Evolutionary conservation across 2,888 invertebrate species (phyloP).

Genomic region (Noctua fimbriata): DNA sequence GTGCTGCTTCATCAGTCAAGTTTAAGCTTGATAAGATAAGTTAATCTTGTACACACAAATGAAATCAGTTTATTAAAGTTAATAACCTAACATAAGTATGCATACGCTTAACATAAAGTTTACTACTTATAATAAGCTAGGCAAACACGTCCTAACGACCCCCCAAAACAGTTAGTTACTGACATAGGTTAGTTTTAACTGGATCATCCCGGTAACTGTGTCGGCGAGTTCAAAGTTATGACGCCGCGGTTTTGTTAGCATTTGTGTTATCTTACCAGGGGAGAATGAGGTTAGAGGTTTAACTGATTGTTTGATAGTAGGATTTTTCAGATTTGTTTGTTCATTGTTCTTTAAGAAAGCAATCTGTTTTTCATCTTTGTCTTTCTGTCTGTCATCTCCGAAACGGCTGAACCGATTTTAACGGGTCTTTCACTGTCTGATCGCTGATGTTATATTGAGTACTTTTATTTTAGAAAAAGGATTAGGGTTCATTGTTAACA

Average conservation of each 20-base stretch:
- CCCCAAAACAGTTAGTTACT: slow-evolving; percentile 71
- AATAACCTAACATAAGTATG: neutral
- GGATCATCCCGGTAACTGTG: slow-evolving; percentile 70
- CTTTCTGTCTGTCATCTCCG: no score
- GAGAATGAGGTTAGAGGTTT: neutral
- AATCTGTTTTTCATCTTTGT: neutral
- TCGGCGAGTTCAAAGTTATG: slow-evolving; percentile 59
- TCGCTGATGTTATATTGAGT: no score
- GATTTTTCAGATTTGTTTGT: neutral
- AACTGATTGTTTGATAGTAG: slow-evolving; percentile 11
- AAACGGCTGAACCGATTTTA: no score
- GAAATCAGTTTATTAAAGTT: neutral
- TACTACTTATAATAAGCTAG: slow-evolving; percentile 22
- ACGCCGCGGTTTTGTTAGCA: slow-evolving; percentile 65
- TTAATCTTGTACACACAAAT: neutral
- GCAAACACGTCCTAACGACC: slow-evolving; percentile 40
- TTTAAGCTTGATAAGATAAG: neutral
- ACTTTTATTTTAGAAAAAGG: no score
- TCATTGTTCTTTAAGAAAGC: neutral
- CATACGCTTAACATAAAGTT: slow-evolving; percentile 36
- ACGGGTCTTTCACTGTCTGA: no score
- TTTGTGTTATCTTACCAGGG: slow-evolving; percentile 51
- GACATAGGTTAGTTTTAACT: slow-evolving; percentile 74
- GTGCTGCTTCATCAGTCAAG: neutral
- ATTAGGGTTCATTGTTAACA: no score